phyloP scores from a whole-genome alignment of 2,797 vertebrate genomes.

The Sus cebifrons region DNA sequence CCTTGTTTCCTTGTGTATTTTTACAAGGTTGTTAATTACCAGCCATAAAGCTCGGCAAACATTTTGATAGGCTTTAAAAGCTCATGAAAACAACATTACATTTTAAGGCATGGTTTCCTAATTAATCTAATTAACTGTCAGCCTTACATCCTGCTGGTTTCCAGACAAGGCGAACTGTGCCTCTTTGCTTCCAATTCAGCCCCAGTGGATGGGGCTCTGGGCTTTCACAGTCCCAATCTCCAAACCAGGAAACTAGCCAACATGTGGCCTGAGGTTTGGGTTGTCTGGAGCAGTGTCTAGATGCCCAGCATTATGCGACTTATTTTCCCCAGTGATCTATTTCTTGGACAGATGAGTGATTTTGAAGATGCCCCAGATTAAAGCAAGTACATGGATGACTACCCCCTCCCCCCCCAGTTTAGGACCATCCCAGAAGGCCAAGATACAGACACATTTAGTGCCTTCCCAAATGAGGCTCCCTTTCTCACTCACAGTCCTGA shows the following conservation, averaged over 20 bases:
- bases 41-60: conserved; percentile 87
- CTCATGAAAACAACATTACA: conserved; percentile 85
- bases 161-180: conserved; percentile 48
- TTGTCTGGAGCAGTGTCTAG: neutral
- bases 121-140: conserved; percentile 87
- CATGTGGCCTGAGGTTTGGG: neutral
- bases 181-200: conserved; percentile 39
- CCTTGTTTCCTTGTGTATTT: conserved; percentile 83
- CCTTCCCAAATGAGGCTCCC: neutral
- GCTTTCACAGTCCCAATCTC: neutral
- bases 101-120: conserved; percentile 84
- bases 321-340: neutral
- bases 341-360: neutral
- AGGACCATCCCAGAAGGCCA: neutral
- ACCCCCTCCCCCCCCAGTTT: neutral
- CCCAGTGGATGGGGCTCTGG: neutral
- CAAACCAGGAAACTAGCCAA: neutral
- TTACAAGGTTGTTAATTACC: conserved; percentile 88
- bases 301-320: neutral
- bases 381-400: neutral
- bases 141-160: conserved; percentile 69
- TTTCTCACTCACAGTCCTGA: neutral
- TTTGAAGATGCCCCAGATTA: conserved; percentile 3
- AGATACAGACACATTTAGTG: neutral
- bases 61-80: conserved; percentile 88